Percentiles rank a stretch among this genome's conserved stretches.
phyloP scores from a whole-genome alignment of 2,113 vertebrate genomes.

The Xenopus borealis region DNA sequence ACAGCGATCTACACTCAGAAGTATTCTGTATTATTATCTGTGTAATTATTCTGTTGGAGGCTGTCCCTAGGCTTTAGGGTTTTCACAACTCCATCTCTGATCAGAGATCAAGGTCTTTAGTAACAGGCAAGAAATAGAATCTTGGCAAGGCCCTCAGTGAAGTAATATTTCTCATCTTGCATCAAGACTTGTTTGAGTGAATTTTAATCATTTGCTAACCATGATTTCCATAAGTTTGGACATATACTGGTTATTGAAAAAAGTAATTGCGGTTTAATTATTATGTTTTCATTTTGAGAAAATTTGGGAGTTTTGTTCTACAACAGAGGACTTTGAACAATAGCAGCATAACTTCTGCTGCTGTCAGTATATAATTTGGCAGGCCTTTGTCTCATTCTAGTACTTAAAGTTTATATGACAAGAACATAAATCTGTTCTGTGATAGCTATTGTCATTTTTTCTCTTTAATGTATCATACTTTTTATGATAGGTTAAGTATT shows the following conservation, averaged over 20 bases:
- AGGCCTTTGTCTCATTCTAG: slow-evolving; percentile 22
- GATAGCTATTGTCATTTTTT: slow-evolving; percentile 36
- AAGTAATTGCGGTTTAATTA: not conserved
- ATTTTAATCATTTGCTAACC: not conserved
- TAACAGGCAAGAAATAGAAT: too few species aligned
- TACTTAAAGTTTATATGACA: slow-evolving; percentile 41
- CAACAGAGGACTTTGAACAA: not conserved
- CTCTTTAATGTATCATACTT: slow-evolving; percentile 46
- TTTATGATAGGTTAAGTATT: slow-evolving; percentile 32
- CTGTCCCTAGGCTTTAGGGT: too few species aligned
- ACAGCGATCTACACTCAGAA: too few species aligned
- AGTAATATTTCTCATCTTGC: too few species aligned
- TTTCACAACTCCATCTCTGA: too few species aligned
- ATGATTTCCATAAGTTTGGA: not conserved
- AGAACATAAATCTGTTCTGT: slow-evolving; percentile 32
- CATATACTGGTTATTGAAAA: not conserved
- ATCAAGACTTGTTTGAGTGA: not conserved
- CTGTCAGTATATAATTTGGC: slow-evolving; percentile 20
- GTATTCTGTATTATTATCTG: too few species aligned
- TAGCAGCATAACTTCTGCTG: slow-evolving; percentile 9
- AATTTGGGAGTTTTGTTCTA: not conserved
- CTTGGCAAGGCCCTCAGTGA: too few species aligned
- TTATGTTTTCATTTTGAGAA: not conserved
- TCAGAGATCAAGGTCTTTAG: too few species aligned
- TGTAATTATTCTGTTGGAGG: too few species aligned